Percentiles rank a stretch among this genome's conserved stretches.
Conservation (phyloP, 1,140 invertebrate genomes). For the Aphidius gifuensis region DNA sequence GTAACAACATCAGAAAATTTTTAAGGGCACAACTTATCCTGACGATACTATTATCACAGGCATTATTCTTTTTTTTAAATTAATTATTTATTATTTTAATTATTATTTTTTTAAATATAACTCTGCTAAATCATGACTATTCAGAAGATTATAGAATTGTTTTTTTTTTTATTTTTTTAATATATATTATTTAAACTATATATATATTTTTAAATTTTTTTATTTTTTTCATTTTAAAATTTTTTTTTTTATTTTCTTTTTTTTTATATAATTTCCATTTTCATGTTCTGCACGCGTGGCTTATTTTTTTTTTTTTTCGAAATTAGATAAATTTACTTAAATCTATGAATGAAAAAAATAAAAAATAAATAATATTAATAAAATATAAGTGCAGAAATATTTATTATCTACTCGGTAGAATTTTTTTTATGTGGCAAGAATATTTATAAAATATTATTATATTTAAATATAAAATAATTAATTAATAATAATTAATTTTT, state of each 20-base stretch:
- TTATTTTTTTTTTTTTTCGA: no score
- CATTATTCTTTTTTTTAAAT: slow-evolving; percentile 41
- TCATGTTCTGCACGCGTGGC: neutral
- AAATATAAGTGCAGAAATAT: neutral
- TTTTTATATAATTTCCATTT: slow-evolving; percentile 24
- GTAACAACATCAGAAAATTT: slow-evolving; percentile 57
- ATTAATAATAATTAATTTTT: no score
- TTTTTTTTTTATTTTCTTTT: slow-evolving; percentile 30
- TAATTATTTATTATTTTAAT: no score
- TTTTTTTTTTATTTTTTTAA: no score
- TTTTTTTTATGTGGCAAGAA: no score
- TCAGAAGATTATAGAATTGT: slow-evolving; percentile 21
- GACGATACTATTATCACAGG: slow-evolving; percentile 61
- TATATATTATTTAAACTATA: slow-evolving; percentile 23
- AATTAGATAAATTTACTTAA: no score
- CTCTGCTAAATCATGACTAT: slow-evolving; percentile 54
- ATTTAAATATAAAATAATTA: no score
- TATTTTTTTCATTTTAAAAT: no score
- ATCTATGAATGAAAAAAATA: slow-evolving; percentile 3
- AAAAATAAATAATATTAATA: slow-evolving; percentile 31
- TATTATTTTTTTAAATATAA: slow-evolving; percentile 45
- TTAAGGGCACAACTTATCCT: slow-evolving; percentile 59
- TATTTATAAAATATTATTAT: no score
- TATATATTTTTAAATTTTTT: slow-evolving; percentile 36
- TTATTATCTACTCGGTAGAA: no score